Conservation (phyloP, 2,888 invertebrate species). For the Buathra laborator region DNA sequence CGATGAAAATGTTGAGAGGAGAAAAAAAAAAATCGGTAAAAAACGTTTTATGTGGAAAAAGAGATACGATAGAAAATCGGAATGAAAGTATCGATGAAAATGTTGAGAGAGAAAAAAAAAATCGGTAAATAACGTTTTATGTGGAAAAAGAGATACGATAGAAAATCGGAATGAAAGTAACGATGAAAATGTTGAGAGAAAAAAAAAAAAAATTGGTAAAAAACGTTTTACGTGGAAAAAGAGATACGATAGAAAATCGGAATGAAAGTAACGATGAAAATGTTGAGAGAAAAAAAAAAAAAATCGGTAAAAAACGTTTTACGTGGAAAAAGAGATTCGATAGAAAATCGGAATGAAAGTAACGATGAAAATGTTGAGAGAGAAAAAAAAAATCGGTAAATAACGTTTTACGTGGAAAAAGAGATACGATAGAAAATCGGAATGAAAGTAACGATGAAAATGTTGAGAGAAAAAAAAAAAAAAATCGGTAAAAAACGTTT, state of each 20-base stretch:
- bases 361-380: not conserved
- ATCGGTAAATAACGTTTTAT: slow-evolving; percentile 16
- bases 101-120: too few relatives aligned
- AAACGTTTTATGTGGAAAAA: not conserved
- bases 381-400: too few relatives aligned
- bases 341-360: too few relatives aligned
- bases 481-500: too few relatives aligned
- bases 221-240: slow-evolving; percentile 1
- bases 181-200: not conserved
- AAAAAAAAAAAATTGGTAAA: slow-evolving; percentile 16
- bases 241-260: not conserved
- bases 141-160: not conserved
- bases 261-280: not conserved
- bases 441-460: too few relatives aligned
- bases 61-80: not conserved
- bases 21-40: slow-evolving; percentile 17
- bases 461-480: too few relatives aligned
- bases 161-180: too few relatives aligned
- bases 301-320: slow-evolving; percentile 20
- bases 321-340: not conserved
- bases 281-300: too few relatives aligned
- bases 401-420: too few relatives aligned
- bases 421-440: too few relatives aligned
- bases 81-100: not conserved
- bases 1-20: not conserved